These are phyloP conservation scores for Sinocyclocheilus anophthalmus DNA, from an alignment of 2,113 vertebrate genomes.

Conservation along the genomic window DNA sequence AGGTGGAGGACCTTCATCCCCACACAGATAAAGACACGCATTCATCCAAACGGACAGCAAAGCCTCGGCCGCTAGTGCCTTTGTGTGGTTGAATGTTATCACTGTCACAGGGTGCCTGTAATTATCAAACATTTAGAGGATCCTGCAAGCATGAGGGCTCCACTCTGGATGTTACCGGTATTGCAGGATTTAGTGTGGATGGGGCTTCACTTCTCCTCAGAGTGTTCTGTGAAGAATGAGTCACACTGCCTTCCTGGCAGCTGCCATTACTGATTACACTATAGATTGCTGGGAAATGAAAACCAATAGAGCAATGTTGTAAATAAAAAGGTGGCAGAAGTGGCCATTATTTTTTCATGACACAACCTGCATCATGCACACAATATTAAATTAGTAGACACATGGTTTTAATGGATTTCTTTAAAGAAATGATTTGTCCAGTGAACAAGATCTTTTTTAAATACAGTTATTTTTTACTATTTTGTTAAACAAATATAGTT, in stretches of 20 bases:
- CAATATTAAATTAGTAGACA: background rate
- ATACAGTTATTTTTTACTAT: background rate
- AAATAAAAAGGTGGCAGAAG: conserved; percentile 19
- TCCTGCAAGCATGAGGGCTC: conserved; percentile 15
- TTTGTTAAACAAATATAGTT: background rate
- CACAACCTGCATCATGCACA: background rate
- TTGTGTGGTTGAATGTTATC: conserved; percentile 59
- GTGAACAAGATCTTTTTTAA: background rate
- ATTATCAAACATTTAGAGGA: conserved; percentile 35
- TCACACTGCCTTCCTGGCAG: conserved; percentile 14
- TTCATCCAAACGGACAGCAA: conserved; percentile 18
- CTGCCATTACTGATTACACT: conserved; percentile 4
- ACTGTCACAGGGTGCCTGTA: conserved; percentile 29
- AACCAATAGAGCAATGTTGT: background rate
- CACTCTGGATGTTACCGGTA: background rate
- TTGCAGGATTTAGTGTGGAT: background rate
- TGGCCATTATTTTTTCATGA: conserved; percentile 18
- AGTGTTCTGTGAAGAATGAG: conserved; percentile 28
- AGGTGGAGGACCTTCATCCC: too few relatives aligned
- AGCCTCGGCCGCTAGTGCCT: conserved; percentile 25
- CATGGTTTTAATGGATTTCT: background rate
- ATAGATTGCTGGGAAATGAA: conserved; percentile 45
- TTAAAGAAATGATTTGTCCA: background rate
- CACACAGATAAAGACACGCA: background rate
- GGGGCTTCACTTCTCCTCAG: conserved; percentile 15